Base-by-base conservation (phyloP, 2,888 invertebrate species). In the Stenodema calcarata region DNA sequence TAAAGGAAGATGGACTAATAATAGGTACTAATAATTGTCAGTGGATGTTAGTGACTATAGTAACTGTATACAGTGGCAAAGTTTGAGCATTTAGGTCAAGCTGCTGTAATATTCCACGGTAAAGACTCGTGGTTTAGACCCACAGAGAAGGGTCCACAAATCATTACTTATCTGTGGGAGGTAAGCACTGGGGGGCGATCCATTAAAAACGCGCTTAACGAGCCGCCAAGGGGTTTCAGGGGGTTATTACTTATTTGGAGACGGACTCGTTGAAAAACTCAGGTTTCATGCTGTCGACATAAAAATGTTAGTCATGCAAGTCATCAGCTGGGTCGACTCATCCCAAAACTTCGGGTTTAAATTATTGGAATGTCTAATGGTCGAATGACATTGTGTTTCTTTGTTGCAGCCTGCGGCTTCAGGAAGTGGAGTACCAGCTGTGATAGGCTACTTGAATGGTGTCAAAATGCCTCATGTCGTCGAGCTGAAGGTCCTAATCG, bases 381-480 rank as follows among this genome's bases (percentile, higher is more conserved):
- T n/a, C n/a, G n/a, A n/a, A n/a, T 47, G 16, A 12, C 47, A 7
- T 1, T 47, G 62, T 11, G 23, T 23, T 6, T 62, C 4, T 7
- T 27, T 78, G 78, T 88, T 89, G 62, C 90, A 93, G 91, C 93
- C 93, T 9, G 92, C 92, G 73, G 93, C 94, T 41, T 92, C 93
- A 12, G 94, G 94, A 6, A 93, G 93, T 90, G 94, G 94, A 44
- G 93, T 94, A 87, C 94, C 94, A n/a, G 93, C 93, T 88, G 93
- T 94, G 42, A 94, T 94, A 90, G 93, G 93, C 89, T 94, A 93
- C 90, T 91, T 94, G 70, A 94, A 94, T 90, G 94, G 94, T 30
- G 92, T 94, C 4, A 93, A 93, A 89, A 92, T 94, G 81, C 94
- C 94, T 4, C 92, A 93, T 88, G 93, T 93, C 44, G 92, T 93